Evolutionary conservation across 2,888 invertebrate genomes (phyloP), one percentile per base, ranked within the genome.

Genomic region (Automeris io): DNA sequence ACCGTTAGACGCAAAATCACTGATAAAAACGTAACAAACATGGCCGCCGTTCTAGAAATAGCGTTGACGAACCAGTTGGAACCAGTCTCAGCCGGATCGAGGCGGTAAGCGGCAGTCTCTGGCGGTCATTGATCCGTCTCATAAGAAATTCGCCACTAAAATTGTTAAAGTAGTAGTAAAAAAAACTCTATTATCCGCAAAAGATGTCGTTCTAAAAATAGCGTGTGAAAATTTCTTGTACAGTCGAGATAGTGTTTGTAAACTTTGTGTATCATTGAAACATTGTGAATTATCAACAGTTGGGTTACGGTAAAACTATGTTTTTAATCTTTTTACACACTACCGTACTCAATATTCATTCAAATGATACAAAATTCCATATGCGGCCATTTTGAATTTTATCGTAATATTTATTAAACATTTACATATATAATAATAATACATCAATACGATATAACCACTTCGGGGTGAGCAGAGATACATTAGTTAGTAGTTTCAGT

Each of bases 31-130:
- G 13, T 21, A 35, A 33, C 33, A 41, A 19, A 19, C 3, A 35
- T 37, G 37, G 37, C 37, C 9, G 37, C 3, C 31, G 11, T 18
- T 19, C 22, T 37, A 37, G 26, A 31, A 37, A 29, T 9, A 31
- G 16, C 34, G 25, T 19, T 41, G 41, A 38, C 41, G 35, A 41
- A 41, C 34, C 19, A 34, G 19, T 26, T 35, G 5, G 9, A 51
- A 57, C 62, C 45, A 47, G 62, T 56, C 57, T 13, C 43, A 46
- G 48, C 48, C 48, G 46, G 49, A 9, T 42, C 37, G 16, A 33
- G 39, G 53, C 49, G 47, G 59, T 57, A 45, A 47, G 37, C 41
- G 47, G 57, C 50, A 46, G 61, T 48, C 49, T 33, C 35, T 25
- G n/a, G 23, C 33, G 59, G 54, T 51, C 46, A 35, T 43, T 50